Conservation (phyloP, 2,797 vertebrate genomes). For the Mus spretus region DNA sequence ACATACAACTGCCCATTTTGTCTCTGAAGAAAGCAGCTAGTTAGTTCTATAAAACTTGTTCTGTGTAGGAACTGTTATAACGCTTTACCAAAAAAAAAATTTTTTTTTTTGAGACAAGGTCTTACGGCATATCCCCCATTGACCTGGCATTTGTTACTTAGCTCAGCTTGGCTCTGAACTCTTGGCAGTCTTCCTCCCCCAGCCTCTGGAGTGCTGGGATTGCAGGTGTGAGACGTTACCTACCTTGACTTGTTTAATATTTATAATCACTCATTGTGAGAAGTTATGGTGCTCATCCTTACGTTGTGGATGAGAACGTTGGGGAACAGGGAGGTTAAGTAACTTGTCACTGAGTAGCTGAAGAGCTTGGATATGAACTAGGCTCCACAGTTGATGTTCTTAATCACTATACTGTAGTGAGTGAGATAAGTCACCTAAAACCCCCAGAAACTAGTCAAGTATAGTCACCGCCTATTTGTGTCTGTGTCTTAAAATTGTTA, state of each 20-base stretch:
- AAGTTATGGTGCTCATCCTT: constrained; percentile 3
- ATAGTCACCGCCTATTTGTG: constrained; percentile 12
- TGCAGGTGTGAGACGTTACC: neutral
- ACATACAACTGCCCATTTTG: constrained; percentile 17
- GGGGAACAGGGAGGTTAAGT: constrained; percentile 29
- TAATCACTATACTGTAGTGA: neutral
- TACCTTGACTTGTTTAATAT: constrained; percentile 43
- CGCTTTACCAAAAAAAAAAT: neutral
- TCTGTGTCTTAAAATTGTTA: neutral
- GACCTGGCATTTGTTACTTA: neutral
- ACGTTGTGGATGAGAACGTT: constrained; percentile 1
- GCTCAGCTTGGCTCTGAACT: neutral
- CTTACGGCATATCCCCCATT: neutral
- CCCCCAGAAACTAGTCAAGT: constrained; percentile 15
- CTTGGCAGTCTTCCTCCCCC: neutral
- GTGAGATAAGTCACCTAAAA: neutral
- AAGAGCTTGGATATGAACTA: constrained; percentile 16
- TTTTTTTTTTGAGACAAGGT: neutral
- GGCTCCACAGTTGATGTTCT: neutral
- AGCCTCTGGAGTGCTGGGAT: neutral
- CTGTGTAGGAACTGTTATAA: neutral
- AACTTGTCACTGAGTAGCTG: constrained; percentile 6
- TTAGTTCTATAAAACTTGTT: neutral
- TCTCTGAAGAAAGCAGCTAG: constrained; percentile 32
- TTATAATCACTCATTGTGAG: neutral